Conservation (phyloP, 2,797 vertebrate species). For the Nothura maculosa region DNA sequence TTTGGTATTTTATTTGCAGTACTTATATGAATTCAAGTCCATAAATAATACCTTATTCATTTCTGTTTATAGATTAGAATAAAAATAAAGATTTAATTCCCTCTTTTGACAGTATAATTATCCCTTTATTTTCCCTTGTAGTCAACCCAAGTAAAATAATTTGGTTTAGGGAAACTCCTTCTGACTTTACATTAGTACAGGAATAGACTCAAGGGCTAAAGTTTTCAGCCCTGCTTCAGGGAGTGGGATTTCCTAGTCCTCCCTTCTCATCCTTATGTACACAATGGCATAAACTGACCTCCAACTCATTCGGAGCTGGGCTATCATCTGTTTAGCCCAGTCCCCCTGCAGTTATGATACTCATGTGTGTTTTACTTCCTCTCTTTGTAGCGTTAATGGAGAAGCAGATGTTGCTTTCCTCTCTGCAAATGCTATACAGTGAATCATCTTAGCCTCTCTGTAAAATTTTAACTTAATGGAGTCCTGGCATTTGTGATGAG, state of each 20-base stretch:
- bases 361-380: slow-evolving; percentile 56
- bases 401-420: slow-evolving; percentile 83
- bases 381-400: slow-evolving; percentile 67
- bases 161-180: background rate
- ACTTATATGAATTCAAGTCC: slow-evolving; percentile 13
- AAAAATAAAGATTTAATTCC: slow-evolving; percentile 58
- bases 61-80: slow-evolving; percentile 56
- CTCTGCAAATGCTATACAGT: slow-evolving; percentile 78
- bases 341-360: slow-evolving; percentile 13
- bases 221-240: background rate
- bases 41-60: slow-evolving; percentile 48
- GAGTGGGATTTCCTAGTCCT: background rate
- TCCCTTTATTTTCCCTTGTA: background rate
- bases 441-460: slow-evolving; percentile 86
- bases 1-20: background rate
- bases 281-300: background rate
- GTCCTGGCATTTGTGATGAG: slow-evolving; percentile 90
- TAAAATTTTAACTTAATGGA: slow-evolving; percentile 88
- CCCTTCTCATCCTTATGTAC: background rate
- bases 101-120: background rate
- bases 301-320: background rate
- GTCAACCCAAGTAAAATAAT: background rate
- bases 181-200: background rate
- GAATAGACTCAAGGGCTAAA: background rate
- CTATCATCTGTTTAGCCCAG: slow-evolving; percentile 7